Base-by-base conservation (phyloP, 92 coral and sea anemone species). In the Anthopleura xanthogrammica region DNA sequence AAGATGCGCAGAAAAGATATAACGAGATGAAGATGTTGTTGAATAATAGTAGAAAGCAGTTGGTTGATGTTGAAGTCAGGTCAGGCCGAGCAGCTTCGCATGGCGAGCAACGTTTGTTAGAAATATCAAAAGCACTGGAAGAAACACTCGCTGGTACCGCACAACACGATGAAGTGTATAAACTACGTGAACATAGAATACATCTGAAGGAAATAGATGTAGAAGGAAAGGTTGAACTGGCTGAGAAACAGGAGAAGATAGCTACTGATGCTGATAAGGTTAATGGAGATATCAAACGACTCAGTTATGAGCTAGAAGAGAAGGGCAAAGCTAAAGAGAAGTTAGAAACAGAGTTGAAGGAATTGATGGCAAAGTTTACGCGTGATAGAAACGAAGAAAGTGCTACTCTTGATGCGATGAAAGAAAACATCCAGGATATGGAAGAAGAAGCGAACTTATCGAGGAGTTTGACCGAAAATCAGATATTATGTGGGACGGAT, bases 391-490 rank as follows among this genome's bases (percentile, higher is more conserved):
- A 84, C 10, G 93, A 95, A 22, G 95, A 92, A 60, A 82, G 83
- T 3, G 88, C 92, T 10, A 97, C 93, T 29, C 81, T 90, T 75
- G 98, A 94, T 29, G 90, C 95, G 1, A 90, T 97, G 91, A 76
- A 85, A 81, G 99, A 97, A 76, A 94, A 93, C 68, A 82, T 94
- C 10, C 89, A 90, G 72, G 98, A 94, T 82, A 87, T 94, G 82
- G 98, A 94, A 68, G 98, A 94, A 70, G 98, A 94, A 60, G 92
- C 95, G n/a, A 86, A 87, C 79, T 91, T 94, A 48, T 92, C 95
- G 40, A 90, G 88, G 77, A 94, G 95, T 85, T 82, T 94, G 60
- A 80, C 95, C 16, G 92, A 87, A 71, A 87, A 87, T 79, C 91
- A 93, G 85, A 89, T 91, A 81, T 17, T 88, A 82, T 68, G 79